Evolutionary conservation across 1,140 invertebrate species (phyloP), one percentile per base, ranked within the genome.

Genomic region (Oscheius sp.): DNA sequence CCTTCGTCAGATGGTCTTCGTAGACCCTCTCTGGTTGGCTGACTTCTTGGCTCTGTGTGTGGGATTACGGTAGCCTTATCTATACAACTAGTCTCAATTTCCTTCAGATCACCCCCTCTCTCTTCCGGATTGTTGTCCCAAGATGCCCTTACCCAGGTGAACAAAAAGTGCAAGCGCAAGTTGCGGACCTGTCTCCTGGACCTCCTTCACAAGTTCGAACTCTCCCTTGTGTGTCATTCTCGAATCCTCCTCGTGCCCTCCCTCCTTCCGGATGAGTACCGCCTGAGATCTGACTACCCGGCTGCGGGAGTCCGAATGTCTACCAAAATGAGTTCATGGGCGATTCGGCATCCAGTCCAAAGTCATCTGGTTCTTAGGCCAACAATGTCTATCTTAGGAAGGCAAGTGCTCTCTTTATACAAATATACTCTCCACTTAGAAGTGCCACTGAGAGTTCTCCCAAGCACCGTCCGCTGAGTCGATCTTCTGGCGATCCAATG

Each of bases 21-120:
- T 99, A 18, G 93, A 97, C 86, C 95, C 95, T 0, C 95, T 98
- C 83, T 99, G 95, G 95, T 88, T 99, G 2, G 98, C 94, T 87
- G 95, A 98, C 85, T 93, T 97, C 89, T 85, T 99, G 15, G 94
- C 94, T 0, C 92, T 94, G 85, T 55, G 23, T 23, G 49, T 55
- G 15, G 23, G 23, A 4, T 4, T 55, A 23, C 15, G 49, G 49
- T 55, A 13, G 4, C 7, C 7, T 7, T 4, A 4, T 55, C 7
- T 23, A 4, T 4, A 26, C 23, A 55, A 7, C 23, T 55, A 7
- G 23, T 13, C n/a, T 55, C 49, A 55, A 23, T 7, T 55, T 70
- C 86, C 88, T 0, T 85, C 87, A 2, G 89, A 61, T 81, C 75
- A n/a, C 67, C 78, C n/a, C 38, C 52, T 10, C 46, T 72, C 3